A percentile compares a stretch with the other conserved stretches of the same genome.
phyloP scores from a whole-genome alignment of 2,797 vertebrate species.

The Enteromius anoplus region DNA sequence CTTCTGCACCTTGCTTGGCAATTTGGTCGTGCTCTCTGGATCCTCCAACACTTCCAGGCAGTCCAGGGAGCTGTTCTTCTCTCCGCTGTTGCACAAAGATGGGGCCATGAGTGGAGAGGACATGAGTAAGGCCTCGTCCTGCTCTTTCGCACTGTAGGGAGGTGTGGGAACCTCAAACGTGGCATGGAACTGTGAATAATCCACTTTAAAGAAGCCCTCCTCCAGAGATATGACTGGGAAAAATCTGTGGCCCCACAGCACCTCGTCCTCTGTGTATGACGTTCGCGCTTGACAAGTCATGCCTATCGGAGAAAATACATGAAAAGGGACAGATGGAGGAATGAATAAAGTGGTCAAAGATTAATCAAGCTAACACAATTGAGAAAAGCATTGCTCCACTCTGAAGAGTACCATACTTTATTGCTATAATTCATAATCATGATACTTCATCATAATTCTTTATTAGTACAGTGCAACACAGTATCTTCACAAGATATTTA shows the following conservation, averaged over 20 bases:
- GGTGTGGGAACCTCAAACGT: conserved; percentile 96
- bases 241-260: conserved; percentile 98
- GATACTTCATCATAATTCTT: not conserved
- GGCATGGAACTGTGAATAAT: conserved; percentile 98
- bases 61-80: conserved; percentile 92
- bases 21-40: conserved; percentile 86
- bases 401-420: not conserved
- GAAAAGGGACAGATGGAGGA: conserved; percentile 21
- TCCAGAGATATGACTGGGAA: conserved; percentile 98
- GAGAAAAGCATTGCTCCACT: not conserved
- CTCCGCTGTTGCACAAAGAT: conserved; percentile 93
- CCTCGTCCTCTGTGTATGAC: conserved; percentile 97
- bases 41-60: conserved; percentile 93
- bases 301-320: conserved; percentile 74
- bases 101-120: conserved; percentile 96
- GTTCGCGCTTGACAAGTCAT: conserved; percentile 99
- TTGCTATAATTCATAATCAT: not conserved
- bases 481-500: too few relatives aligned
- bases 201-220: conserved; percentile 99
- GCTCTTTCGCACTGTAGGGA: conserved; percentile 96
- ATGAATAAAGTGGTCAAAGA: conserved; percentile 15
- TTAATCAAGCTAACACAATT: conserved; percentile 23
- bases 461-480: not conserved
- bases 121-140: conserved; percentile 96
- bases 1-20: conserved; percentile 97